Percentiles rank a stretch among this genome's conserved stretches.
phyloP scores from a whole-genome alignment of 2,797 vertebrate genomes.

The Hypotaenidia okinawae region DNA sequence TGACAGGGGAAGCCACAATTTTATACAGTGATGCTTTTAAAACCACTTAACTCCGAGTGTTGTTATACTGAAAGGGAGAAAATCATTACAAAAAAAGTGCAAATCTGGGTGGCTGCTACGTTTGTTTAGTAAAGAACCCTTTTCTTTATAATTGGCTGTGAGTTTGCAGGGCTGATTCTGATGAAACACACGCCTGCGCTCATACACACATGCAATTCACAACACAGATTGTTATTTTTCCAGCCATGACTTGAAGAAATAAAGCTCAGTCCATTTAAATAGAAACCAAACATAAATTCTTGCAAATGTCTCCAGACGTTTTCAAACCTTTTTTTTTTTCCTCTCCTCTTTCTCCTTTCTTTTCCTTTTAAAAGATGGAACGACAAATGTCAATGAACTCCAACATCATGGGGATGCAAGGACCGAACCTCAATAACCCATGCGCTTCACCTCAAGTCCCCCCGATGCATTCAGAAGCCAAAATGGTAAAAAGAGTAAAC shows the following conservation, averaged over 20 bases:
- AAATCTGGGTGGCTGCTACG: slow-evolving; percentile 43
- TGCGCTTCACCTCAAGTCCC: slow-evolving; percentile 96
- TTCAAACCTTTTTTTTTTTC: background rate
- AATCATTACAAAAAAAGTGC: slow-evolving; percentile 34
- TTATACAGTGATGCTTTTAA: slow-evolving; percentile 70
- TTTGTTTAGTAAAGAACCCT: slow-evolving; percentile 52
- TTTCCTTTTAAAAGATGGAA: slow-evolving; percentile 88
- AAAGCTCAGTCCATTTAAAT: slow-evolving; percentile 19
- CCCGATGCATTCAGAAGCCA: slow-evolving; percentile 98
- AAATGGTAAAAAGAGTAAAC: slow-evolving; percentile 88
- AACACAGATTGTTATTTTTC: slow-evolving; percentile 46
- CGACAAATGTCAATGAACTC: slow-evolving; percentile 98
- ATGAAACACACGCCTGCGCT: background rate
- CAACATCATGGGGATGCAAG: slow-evolving; percentile 98
- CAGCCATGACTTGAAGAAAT: slow-evolving; percentile 46
- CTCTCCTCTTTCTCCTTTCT: background rate
- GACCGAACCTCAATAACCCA: slow-evolving; percentile 90
- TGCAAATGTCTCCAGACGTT: slow-evolving; percentile 8
- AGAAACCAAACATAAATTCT: background rate
- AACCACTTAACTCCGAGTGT: slow-evolving; percentile 63
- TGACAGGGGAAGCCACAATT: slow-evolving; percentile 39
- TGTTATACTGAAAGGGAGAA: slow-evolving; percentile 62
- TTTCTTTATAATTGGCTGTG: slow-evolving; percentile 54
- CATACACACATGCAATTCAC: slow-evolving; percentile 1
- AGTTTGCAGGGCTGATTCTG: slow-evolving; percentile 46